Base-by-base conservation (phyloP, 1,140 invertebrate species). In the Brachionus koreanus region DNA sequence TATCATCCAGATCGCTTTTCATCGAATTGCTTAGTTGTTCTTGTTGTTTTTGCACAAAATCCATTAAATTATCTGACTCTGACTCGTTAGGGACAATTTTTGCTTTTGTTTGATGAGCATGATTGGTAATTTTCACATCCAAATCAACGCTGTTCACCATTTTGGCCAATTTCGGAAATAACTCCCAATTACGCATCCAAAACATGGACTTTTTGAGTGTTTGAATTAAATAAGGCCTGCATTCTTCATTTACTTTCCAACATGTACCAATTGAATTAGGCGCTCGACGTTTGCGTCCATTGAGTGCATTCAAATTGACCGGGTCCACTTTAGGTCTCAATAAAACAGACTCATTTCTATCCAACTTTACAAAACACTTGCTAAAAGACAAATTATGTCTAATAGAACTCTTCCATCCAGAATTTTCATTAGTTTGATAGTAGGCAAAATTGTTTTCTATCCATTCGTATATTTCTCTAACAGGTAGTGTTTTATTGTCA, bases 401-500 rank as follows among this genome's bases (percentile, higher is more conserved):
- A 2, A 91, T 89, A 7, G 90, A 91, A 84, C 91, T 91, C 83
- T 91, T 91, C 90, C 90, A 91, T 3, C 88, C 88, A 13, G 87
- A 88, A 33, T 87, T 88, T n/a, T 87, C 87, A 46, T 16, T 46
- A 84, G 87, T 88, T 81, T 86, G 86, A 84, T 87, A 89, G 84
- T 88, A 89, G 7, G 87, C 87, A 83, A 89, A 89, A 69, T 88
- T 86, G 12, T 83, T 85, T 69, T 87, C 84, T 37, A 89, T 88
- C 88, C 88, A 89, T 33, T 85, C 85, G 83, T 89, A 89, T 83
- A 89, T 89, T 83, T 88, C 87, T 86, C 96, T 96, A 0, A 98
- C 95, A 1, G 95, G 95, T 77, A 97, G 86, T 5, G 94, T 94
- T 87, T 96, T 94, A 57, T 92, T 91, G 4, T 92, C 91, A 0